These are phyloP conservation scores for Acipenser oxyrinchus DNA, from an alignment of 2,797 vertebrate species.

Conservation along the genomic window DNA sequence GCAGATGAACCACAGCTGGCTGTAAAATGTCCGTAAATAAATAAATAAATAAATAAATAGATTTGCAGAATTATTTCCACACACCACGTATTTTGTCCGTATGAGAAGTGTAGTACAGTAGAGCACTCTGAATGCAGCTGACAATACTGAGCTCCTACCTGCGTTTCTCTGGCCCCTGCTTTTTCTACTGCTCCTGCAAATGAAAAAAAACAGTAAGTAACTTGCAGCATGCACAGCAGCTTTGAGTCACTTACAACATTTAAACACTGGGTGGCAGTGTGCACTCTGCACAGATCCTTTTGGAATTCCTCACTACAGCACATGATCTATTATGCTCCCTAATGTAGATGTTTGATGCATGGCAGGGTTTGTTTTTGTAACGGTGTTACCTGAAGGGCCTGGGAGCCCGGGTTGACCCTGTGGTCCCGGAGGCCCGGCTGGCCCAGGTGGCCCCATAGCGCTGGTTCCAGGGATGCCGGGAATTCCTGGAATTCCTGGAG, in stretches of 20 bases:
- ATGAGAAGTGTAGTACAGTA: background rate
- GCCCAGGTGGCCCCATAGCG: conserved; percentile 83
- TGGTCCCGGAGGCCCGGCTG: conserved; percentile 77
- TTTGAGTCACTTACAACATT: too few relatives aligned
- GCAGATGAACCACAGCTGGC: conserved; percentile 91
- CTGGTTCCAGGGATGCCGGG: conserved; percentile 89
- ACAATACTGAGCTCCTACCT: conserved; percentile 52
- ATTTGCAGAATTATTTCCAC: background rate
- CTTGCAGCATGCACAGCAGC: too few relatives aligned
- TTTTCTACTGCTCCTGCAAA: conserved; percentile 71
- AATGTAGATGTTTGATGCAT: too few relatives aligned
- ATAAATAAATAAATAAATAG: too few relatives aligned
- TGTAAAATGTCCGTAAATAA: conserved; percentile 46
- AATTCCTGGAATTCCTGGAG: conserved; percentile 91
- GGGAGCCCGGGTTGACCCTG: conserved; percentile 83
- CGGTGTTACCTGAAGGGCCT: conserved; percentile 72
- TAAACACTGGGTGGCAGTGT: too few relatives aligned
- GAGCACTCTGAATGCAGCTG: background rate
- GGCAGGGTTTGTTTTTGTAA: too few relatives aligned
- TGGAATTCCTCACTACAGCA: too few relatives aligned
- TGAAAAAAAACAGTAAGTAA: conserved; percentile 1
- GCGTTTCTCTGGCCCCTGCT: conserved; percentile 71
- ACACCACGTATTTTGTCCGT: background rate
- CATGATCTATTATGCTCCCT: too few relatives aligned
- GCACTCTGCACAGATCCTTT: too few relatives aligned